Conservation (phyloP, 2,797 vertebrate genomes). For the Balearica regulorum region DNA sequence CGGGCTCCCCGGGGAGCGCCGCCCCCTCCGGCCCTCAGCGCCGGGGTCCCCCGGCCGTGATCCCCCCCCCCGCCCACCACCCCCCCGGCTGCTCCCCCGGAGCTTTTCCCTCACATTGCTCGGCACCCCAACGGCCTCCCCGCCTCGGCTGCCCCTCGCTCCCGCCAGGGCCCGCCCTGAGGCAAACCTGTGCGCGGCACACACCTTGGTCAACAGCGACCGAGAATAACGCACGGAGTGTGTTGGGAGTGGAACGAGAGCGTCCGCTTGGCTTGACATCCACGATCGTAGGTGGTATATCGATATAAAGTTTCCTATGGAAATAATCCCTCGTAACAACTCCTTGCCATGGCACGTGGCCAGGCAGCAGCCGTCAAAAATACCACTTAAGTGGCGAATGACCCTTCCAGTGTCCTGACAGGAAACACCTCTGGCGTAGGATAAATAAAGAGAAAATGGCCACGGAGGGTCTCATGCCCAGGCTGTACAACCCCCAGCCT, state of each 20-base stretch:
- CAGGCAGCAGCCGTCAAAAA: not conserved
- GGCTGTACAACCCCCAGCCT: not conserved
- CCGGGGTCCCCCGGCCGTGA: too few species aligned
- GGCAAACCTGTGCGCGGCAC: not conserved
- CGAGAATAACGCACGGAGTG: fast-evolving
- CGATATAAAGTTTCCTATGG: not conserved
- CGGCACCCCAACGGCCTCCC: too few species aligned
- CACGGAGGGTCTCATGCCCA: not conserved
- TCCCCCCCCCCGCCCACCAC: too few species aligned
- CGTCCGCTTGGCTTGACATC: fast-evolving
- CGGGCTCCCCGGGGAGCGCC: not conserved
- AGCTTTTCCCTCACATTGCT: not conserved
- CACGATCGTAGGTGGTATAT: fast-evolving
- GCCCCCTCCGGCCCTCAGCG: not conserved
- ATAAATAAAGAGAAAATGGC: too few species aligned
- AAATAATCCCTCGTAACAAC: not conserved
- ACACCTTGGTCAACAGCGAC: not conserved
- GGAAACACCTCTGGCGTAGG: fast-evolving
- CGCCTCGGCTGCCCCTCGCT: too few species aligned
- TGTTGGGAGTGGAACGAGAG: fast-evolving
- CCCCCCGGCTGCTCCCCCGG: not conserved
- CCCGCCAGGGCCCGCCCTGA: not conserved
- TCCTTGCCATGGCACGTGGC: fast-evolving
- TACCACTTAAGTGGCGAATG: not conserved
- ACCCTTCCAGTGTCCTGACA: not conserved